A percentile compares a stretch with the other conserved stretches of the same genome.
phyloP scores from a whole-genome alignment of 2,113 vertebrate species.

The Oreotrochilus melanogaster region DNA sequence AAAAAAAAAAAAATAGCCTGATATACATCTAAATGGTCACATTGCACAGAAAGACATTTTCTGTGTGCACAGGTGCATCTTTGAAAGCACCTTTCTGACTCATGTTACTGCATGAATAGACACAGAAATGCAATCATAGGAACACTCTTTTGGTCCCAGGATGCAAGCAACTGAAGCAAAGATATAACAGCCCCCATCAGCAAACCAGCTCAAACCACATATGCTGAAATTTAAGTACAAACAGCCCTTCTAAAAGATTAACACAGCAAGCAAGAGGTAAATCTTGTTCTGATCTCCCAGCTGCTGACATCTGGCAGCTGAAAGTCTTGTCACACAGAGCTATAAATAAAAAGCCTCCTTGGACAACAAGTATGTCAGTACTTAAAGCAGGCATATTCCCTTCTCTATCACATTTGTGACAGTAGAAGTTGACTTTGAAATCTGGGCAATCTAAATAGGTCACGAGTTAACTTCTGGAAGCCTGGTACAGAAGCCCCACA shows the following conservation, averaged over 20 bases:
- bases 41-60: neutral
- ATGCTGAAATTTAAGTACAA: neutral
- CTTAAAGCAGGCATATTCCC: neutral
- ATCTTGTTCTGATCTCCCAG: neutral
- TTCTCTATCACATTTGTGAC: constrained; percentile 20
- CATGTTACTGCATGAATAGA: neutral
- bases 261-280: neutral
- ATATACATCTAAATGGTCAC: neutral
- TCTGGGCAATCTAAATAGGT: constrained; percentile 49
- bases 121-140: neutral
- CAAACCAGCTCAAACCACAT: neutral
- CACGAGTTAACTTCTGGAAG: constrained; percentile 22
- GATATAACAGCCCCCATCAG: neutral
- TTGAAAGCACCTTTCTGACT: neutral
- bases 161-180: neutral
- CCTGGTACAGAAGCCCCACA: neutral
- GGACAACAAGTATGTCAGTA: neutral
- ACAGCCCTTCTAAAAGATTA: neutral
- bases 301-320: neutral
- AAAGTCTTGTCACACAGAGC: neutral
- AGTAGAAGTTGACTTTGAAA: constrained; percentile 16
- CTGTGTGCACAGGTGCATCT: neutral
- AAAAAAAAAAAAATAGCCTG: neutral
- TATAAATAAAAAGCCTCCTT: constrained; percentile 35
- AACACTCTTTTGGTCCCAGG: neutral